Base-by-base conservation (phyloP, 2,797 vertebrate genomes). In the Phylloscopus collybita region DNA sequence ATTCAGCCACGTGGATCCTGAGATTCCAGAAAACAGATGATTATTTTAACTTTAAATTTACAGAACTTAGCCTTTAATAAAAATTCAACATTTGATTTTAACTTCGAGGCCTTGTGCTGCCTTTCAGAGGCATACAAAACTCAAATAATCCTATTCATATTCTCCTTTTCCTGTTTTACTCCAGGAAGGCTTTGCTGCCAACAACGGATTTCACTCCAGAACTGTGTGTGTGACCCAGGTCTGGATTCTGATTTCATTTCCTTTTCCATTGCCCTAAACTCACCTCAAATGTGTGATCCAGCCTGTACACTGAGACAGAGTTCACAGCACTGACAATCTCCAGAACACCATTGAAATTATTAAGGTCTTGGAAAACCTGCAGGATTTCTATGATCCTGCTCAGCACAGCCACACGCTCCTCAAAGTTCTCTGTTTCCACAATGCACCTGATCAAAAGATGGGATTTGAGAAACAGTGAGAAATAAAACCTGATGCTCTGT, bases 361-460 rank as follows among this genome's bases (percentile, higher is more conserved):
- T 99, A 95, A 99, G 98, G 94, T 99, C 99, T 97, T 99, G 99
- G 96, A 99, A 99, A 92, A 99, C 99, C 97, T 99, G 99, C 89
- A 99, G 98, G 86, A 99, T 99, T 98, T 99, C 99, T 38, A 99
- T 99, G 95, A 99, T 98, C 84, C 99, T 98, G 6, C 98, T 98
- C 61, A 99, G 97, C 92, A 99, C 97, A 3, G 99, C 99, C 80
- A 98, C 99, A 23, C 99, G 95, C 97, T 99, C 99, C 49, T 99
- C 99, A 89, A 99, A 97, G 96, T 99, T 99, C 98, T 98, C 99
- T 0, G 98, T 98, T 97, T 99, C 99, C 56, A 99, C 99, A 1
- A 99, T 99, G 94, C 99, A 99, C 97, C 99, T 99, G 95, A 94
- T 38, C 73, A 72, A 65, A 90, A 70, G 83, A 90, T 36, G 22